Base-by-base conservation (phyloP, 2,797 vertebrate species). In the Aeoliscus strigatus region DNA sequence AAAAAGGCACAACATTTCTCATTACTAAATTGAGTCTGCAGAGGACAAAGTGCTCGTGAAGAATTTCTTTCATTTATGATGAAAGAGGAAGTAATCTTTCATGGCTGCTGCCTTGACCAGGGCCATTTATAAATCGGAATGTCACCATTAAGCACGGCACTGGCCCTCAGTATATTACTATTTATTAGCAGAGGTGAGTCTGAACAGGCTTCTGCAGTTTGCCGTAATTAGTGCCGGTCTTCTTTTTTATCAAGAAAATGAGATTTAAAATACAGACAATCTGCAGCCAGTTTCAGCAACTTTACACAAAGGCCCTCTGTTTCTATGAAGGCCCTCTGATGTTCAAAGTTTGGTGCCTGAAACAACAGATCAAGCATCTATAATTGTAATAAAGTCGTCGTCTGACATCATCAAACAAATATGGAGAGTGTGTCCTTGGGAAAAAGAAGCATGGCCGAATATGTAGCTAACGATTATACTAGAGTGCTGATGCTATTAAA, bases 21-120 rank as follows among this genome's bases (percentile, higher is more conserved):
- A 88, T 89, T 86, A 87, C 86, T 86, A 88, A 88, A 88, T 83
- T 87, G 83, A 85, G 86, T 83, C 80, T 84, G 77, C 52, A 79
- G 80, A 86, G 80, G 80, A 88, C 80, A 82, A 79, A 79, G 77
- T 67, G 74, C 73, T 83, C 57, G 44, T 79, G 66, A 85, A 69
- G 74, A 86, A 83, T 87, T 84, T 82, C 70, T 73, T 80, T 80
- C 73, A 52, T 76, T 80, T 77, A 71, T 77, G 80, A 82, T 79
- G 70, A 85, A 85, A 88, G 80, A 73, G 66, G 81, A 87, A 84
- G 84, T 84, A 67, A 86, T 86, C 73, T 85, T 81, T 83, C 74
- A 80, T 74, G 66, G 78, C 75, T 75, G 62, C 70, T 70, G 80
- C 75, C 53, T 80, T 86, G 78, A 82, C 56, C 53, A 64, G 72